Evolutionary conservation across 2,113 vertebrate species (phyloP).

Genomic region (Cheilinus undulatus): DNA sequence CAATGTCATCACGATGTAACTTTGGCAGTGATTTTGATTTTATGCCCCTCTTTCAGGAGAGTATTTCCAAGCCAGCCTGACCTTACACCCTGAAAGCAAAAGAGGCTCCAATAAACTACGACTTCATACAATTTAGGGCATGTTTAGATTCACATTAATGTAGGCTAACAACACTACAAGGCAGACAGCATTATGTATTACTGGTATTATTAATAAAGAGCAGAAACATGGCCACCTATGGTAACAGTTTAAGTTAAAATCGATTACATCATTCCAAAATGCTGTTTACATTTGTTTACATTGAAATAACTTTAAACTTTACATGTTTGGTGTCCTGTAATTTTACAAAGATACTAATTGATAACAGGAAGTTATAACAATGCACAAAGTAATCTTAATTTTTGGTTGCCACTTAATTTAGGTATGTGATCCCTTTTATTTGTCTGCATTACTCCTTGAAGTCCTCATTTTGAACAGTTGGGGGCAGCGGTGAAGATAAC

Average conservation of each 20-base stretch:
- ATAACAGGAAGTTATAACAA: background rate
- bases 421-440: background rate
- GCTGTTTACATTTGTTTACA: background rate
- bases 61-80: background rate
- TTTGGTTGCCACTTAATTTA: background rate
- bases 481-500: background rate
- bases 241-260: background rate
- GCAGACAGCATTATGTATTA: slow-evolving; percentile 34
- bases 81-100: background rate
- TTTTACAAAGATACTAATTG: background rate
- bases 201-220: slow-evolving; percentile 4
- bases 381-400: background rate
- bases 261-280: slow-evolving; percentile 32
- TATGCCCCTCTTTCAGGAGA: background rate
- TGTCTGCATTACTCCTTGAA: background rate
- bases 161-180: slow-evolving; percentile 28
- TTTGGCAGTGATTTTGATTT: slow-evolving; percentile 59
- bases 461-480: background rate
- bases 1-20: slow-evolving; percentile 17
- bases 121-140: slow-evolving; percentile 5
- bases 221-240: background rate
- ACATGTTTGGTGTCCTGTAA: background rate
- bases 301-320: background rate
- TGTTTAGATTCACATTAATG: slow-evolving; percentile 1
- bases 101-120: background rate